Base-by-base conservation (phyloP, 2,888 invertebrate genomes). In the Dioctria rufipes region DNA sequence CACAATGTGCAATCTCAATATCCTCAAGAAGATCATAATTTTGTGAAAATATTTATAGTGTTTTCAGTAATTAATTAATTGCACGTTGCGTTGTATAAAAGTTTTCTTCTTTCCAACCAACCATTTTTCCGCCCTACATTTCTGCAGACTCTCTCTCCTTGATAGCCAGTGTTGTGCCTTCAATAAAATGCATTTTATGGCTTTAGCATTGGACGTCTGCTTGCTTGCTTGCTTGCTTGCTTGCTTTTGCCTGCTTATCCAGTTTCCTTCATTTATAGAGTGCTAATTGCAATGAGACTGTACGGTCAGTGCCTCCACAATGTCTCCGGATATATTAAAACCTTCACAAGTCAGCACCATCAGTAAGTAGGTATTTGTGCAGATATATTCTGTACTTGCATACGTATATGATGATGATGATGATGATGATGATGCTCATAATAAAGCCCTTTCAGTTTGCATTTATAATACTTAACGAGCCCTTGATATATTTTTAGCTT, bases 401-500 rank as follows among this genome's bases (percentile, higher is more conserved):
- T 25, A 25, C 3, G 11, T n/a, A n/a, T n/a, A 11, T 8, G 54
- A 11, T 54, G 54, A 25, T 54, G n/a, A 8, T n/a, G 11, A n/a
- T 54, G 11, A 11, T 8, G 54, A 11, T 54, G 54, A 25, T 54
- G n/a, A 8, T n/a, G 11, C 11, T 54, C 54, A 25, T 25, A 54
- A 54, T 54, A n/a, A 11, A n/a, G 54, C 54, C 54, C 54, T 54
- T 54, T 4, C 11, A 8, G n/a, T 54, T 8, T 8, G 46, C 46
- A 46, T 6, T 4, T n/a, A n/a, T 54, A n/a, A 25, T 11, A 11
- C 2, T 54, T n/a, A 4, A n/a, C 3, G 11, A 37, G 69, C 69
- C 54, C 69, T 69, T 69, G 69, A 51, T 69, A 42, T 49, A 61
- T 39, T 61, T 61, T 69, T 69, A 69, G 40, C 51, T 69, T 39